These are phyloP conservation scores for Dicyrtoma fusca DNA, from an alignment of 2,888 invertebrate species.

Conservation along the genomic window DNA sequence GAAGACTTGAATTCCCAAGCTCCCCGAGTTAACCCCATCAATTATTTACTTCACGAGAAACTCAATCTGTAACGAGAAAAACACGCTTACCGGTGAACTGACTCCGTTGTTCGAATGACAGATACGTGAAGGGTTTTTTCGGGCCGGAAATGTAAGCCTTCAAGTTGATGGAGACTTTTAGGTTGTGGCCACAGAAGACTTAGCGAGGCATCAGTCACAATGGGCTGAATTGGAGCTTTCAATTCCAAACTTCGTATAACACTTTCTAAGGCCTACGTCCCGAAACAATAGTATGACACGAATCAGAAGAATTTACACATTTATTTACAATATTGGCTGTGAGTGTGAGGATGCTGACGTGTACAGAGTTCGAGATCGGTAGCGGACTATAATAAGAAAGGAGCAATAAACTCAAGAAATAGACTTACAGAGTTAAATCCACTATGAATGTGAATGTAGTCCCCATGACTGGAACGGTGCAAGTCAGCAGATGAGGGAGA, in stretches of 20 bases:
- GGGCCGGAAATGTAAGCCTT: slow-evolving; percentile 61
- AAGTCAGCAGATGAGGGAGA: slow-evolving; percentile 41
- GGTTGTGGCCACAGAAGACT: slow-evolving; percentile 68
- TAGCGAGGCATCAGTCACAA: slow-evolving; percentile 61
- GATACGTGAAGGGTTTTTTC: slow-evolving; percentile 63
- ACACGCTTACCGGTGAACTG: slow-evolving; percentile 57
- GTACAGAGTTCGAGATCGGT: too few relatives aligned
- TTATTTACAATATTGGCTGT: too few relatives aligned
- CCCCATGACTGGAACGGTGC: slow-evolving; percentile 39
- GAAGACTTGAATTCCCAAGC: background rate
- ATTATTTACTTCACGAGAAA: background rate
- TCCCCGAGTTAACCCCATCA: background rate
- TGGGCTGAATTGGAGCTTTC: slow-evolving; percentile 59
- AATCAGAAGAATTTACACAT: too few relatives aligned
- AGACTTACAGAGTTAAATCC: slow-evolving; percentile 54
- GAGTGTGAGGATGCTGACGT: too few relatives aligned
- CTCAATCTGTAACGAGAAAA: background rate
- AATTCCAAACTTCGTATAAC: slow-evolving; percentile 56
- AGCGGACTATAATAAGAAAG: too few relatives aligned
- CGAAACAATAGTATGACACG: too few relatives aligned
- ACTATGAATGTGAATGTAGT: slow-evolving; percentile 51
- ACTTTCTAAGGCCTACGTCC: slow-evolving; percentile 47
- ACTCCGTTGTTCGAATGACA: slow-evolving; percentile 59
- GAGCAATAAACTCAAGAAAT: too few relatives aligned
- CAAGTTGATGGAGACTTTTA: slow-evolving; percentile 64